Base-by-base conservation (phyloP, 2,113 vertebrate genomes). In the Aramus guarauna region DNA sequence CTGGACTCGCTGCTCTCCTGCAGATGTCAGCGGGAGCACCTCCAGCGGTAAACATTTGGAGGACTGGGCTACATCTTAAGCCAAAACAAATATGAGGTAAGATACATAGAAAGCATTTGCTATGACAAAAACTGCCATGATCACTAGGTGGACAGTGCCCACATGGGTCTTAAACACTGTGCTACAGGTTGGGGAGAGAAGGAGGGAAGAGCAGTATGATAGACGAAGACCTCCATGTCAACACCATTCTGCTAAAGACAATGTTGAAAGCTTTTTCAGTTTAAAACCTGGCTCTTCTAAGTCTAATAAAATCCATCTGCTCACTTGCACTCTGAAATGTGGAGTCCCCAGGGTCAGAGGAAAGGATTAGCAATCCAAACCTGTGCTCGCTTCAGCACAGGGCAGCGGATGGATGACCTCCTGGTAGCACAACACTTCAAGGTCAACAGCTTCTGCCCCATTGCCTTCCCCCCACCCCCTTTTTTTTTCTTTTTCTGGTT, bases 241-340 rank as follows among this genome's bases (percentile, higher is more conserved):
- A 60, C 29, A 68, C 15, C 21, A 41, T 60, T 85, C 87, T 75
- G 32, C 24, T 60, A 73, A 68, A 80, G 45, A 66, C 29, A 88
- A 77, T 58, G 48, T 45, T 73, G 39, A 92, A 93, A 82, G 80
- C 21, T 30, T 91, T 90, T 89, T 64, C 16, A 3, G 60, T 82
- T 88, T 79, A 56, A 90, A 82, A 91, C 34, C 19, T 52, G 27
- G 37, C 39, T 72, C 47, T 67, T 84, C 18, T 80, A 86, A 77
- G 55, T 41, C 55, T 85, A 87, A 91, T 75, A 79, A 76, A 93
- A 93, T 92, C 62, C 90, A 96, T 87, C 80, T 91, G 77, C 52
- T 92, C 60, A 27, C 66, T 77, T 16, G 1, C 21, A 36, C 20
- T 64, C 74, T 68, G 86, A 91, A 86, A 91, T 9, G 17, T 19